Percentiles rank a stretch among this genome's conserved stretches.
Conservation (phyloP, 1,140 invertebrate genomes). For the Drosophila seguyi region DNA sequence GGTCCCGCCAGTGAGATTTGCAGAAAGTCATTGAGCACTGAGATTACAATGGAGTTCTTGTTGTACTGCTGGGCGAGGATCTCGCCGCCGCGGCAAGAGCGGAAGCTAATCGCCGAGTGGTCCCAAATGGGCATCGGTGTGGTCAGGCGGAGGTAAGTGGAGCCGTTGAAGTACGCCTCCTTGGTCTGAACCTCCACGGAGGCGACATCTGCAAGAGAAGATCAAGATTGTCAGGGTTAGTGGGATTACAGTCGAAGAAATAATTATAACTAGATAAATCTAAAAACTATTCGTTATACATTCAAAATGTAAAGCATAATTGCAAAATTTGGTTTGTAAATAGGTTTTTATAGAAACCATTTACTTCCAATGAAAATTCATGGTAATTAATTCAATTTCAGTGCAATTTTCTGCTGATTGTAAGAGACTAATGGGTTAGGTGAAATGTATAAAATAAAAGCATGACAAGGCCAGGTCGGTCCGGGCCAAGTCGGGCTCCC, state of each 20-base stretch:
- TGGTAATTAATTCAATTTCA: background rate
- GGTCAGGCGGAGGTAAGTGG: constrained; percentile 89
- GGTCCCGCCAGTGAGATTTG: constrained; percentile 89
- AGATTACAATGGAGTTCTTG: constrained; percentile 88
- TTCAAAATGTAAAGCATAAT: background rate
- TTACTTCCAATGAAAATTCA: background rate
- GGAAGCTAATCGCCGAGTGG: constrained; percentile 92
- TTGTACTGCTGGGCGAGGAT: constrained; percentile 90
- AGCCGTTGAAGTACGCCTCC: constrained; percentile 93
- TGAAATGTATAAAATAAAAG: constrained; percentile 39
- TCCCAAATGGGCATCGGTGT: constrained; percentile 90
- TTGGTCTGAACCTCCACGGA: constrained; percentile 86
- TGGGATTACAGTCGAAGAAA: background rate
- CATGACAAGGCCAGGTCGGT: constrained; percentile 64
- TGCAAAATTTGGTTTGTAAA: background rate
- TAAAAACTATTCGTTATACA: background rate
- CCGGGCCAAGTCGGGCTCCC: constrained; percentile 46
- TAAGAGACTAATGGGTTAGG: constrained; percentile 16
- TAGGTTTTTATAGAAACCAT: background rate
- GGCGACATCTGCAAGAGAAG: constrained; percentile 66
- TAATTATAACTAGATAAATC: background rate
- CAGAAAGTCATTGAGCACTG: constrained; percentile 89
- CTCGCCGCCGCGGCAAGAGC: constrained; percentile 91
- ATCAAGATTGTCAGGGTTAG: constrained; percentile 34
- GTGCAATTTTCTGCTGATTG: constrained; percentile 4